Conservation (phyloP, 1,140 invertebrate genomes). For the Acromyrmex heyeri region DNA sequence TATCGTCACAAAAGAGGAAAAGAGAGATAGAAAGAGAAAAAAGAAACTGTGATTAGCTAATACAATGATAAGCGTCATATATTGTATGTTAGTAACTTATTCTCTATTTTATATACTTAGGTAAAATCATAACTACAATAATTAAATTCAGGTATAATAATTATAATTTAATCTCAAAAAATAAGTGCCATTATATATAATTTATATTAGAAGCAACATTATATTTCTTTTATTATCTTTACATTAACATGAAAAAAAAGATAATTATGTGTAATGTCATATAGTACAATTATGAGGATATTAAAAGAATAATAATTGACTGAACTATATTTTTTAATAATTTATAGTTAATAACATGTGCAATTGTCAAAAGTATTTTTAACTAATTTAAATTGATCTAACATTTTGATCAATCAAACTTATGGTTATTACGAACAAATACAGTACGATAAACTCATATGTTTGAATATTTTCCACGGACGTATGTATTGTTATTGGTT, state of each 20-base stretch:
- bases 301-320: neutral
- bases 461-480: constrained; percentile 35
- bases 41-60: neutral
- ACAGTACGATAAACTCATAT: neutral
- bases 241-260: neutral
- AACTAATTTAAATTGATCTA: constrained; percentile 36
- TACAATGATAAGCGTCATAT: neutral
- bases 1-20: neutral
- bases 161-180: constrained; percentile 1
- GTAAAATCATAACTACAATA: neutral
- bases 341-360: neutral
- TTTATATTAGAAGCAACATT: constrained; percentile 10
- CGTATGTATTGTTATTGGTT: constrained; percentile 51
- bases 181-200: neutral
- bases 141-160: constrained; percentile 19
- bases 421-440: constrained; percentile 30
- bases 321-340: too few species aligned
- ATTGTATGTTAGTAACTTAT: constrained; percentile 2
- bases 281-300: neutral
- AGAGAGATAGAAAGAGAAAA: neutral
- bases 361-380: neutral
- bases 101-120: neutral
- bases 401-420: constrained; percentile 37
- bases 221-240: neutral
- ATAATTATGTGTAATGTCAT: neutral